Evolutionary conservation across 2,888 invertebrate genomes (phyloP).

Genomic region (Tortrix viridana): DNA sequence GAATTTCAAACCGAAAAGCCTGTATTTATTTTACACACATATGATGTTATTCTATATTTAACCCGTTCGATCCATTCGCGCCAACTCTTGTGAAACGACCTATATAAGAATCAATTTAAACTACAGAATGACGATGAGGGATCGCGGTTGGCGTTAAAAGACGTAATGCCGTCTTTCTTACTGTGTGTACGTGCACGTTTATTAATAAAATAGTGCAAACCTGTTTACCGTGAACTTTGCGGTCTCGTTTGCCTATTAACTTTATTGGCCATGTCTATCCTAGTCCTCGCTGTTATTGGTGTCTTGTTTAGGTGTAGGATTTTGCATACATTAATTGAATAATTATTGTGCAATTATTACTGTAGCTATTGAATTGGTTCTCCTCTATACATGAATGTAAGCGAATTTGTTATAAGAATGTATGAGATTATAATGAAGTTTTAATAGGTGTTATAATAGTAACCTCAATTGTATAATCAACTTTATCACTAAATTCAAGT

Average conservation of each 20-base stretch:
- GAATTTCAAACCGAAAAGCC: too few relatives aligned
- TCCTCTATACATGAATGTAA: conserved; percentile 8
- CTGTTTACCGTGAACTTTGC: not conserved
- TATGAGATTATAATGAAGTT: conserved; percentile 22
- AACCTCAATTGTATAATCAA: too few relatives aligned
- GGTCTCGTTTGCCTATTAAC: not conserved
- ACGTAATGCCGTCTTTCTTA: too few relatives aligned
- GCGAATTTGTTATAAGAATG: conserved; percentile 3
- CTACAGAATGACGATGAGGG: too few relatives aligned
- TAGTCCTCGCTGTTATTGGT: conserved; percentile 22
- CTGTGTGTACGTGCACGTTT: not conserved
- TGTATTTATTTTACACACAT: too few relatives aligned
- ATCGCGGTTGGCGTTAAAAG: too few relatives aligned
- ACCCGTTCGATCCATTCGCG: too few relatives aligned
- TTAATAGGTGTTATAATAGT: too few relatives aligned
- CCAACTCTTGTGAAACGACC: too few relatives aligned
- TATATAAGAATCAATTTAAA: too few relatives aligned
- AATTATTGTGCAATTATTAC: not conserved
- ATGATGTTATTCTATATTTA: too few relatives aligned
- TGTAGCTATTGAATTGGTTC: conserved; percentile 23
- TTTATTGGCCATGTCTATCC: conserved; percentile 13
- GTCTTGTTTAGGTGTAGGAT: conserved; percentile 13
- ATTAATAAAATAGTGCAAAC: not conserved
- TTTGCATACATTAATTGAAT: conserved; percentile 11
- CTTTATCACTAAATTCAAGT: not conserved